These are phyloP conservation scores for Cheirogaleus major DNA, from an alignment of 2,797 vertebrate species.

Conservation along the genomic window DNA sequence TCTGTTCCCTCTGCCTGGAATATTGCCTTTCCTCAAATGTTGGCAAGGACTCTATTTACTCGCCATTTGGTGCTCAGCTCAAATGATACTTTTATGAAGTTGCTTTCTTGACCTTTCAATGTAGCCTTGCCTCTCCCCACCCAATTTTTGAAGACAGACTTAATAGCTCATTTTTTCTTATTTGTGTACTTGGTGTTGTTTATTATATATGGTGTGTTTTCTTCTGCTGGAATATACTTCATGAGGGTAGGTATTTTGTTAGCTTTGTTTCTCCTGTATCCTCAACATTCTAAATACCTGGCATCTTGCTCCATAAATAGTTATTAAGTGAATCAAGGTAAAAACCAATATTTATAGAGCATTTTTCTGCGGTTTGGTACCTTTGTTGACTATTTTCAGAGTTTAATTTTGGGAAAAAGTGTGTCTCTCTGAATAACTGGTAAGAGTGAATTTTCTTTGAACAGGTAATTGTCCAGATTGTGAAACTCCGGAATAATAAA, in stretches of 20 bases:
- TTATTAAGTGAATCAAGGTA: background rate
- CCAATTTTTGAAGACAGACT: background rate
- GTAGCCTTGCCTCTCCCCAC: background rate
- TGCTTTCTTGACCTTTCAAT: background rate
- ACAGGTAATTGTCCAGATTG: conserved; percentile 69
- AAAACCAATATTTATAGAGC: conserved; percentile 33
- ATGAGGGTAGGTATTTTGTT: background rate
- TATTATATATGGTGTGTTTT: background rate
- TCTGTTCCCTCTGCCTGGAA: background rate
- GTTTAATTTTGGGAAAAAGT: conserved; percentile 53
- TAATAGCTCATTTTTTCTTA: background rate
- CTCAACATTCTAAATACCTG: background rate
- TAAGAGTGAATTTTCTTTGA: conserved; percentile 40
- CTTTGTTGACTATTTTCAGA: conserved; percentile 61
- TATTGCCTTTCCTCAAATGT: background rate
- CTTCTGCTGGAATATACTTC: background rate
- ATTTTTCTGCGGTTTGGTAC: background rate
- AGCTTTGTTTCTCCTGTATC: background rate
- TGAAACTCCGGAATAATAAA: conserved; percentile 66
- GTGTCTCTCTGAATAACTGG: conserved; percentile 7
- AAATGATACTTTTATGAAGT: background rate
- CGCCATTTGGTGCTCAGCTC: background rate
- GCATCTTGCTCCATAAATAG: background rate
- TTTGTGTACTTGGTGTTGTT: background rate
- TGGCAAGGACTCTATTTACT: background rate